Evolutionary conservation across 2,113 vertebrate species (phyloP).

Genomic region (Prietella phreatophila): DNA sequence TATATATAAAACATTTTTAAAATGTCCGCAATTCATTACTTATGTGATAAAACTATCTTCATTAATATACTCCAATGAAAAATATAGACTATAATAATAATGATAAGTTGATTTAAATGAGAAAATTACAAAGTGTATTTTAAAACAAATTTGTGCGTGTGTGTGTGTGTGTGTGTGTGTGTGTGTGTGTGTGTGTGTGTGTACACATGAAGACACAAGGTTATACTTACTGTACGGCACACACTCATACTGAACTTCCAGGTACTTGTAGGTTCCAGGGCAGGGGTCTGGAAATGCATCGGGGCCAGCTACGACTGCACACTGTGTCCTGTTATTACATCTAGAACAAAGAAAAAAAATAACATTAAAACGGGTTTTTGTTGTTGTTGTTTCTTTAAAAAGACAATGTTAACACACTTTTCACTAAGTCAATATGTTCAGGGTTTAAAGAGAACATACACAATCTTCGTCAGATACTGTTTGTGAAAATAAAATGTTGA

Average conservation of each 20-base stretch:
- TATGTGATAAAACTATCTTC: too few relatives aligned
- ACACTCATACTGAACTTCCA: slow-evolving; percentile 53
- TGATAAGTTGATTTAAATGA: too few relatives aligned
- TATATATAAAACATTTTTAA: background rate
- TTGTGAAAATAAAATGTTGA: background rate
- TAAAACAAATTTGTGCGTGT: slow-evolving; percentile 3
- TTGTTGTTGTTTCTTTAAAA: background rate
- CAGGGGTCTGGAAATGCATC: slow-evolving; percentile 51
- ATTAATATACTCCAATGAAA: too few relatives aligned
- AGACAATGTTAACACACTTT: background rate
- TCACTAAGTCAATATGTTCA: background rate
- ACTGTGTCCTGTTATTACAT: slow-evolving; percentile 53
- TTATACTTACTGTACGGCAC: slow-evolving; percentile 50
- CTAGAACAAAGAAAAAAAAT: slow-evolving; percentile 18
- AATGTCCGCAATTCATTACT: too few relatives aligned
- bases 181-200: background rate
- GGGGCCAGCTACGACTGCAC: slow-evolving; percentile 50
- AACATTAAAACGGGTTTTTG: background rate
- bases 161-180: background rate
- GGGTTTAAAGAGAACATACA: background rate
- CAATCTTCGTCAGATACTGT: background rate
- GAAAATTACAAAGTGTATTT: too few relatives aligned
- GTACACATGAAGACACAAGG: too few relatives aligned
- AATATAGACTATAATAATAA: too few relatives aligned
- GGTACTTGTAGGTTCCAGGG: slow-evolving; percentile 50